Evolutionary conservation across 2,113 vertebrate genomes (phyloP), one percentile per base, ranked within the genome.

Genomic region (Pseudorectes ferrugineus): DNA sequence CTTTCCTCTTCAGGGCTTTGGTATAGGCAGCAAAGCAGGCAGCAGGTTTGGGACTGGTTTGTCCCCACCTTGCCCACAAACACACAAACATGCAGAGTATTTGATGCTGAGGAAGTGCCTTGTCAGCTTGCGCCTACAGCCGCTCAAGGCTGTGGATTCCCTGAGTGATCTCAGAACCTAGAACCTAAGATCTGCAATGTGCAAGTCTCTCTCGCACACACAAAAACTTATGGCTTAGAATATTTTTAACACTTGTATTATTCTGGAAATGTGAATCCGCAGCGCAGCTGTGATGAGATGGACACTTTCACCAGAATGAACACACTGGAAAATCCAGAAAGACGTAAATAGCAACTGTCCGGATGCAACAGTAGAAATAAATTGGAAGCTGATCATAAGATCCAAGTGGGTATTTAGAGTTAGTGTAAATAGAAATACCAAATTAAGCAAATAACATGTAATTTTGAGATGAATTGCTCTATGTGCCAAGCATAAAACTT

Each of bases 361-460:
- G 23, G 93, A 96, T 95, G 72, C 57, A 90, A 70, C 72, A 77
- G 88, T n/a, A 90, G 95, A 94, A 95, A 97, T 97, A 96, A 94
- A 94, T 95, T 93, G 93, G 94, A 96, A 88, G 92, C 89, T 86
- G 78, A 96, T 88, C 88, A 93, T 86, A 95, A 88, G 90, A 95
- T 73, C 82, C 75, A 90, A 97, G 92, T 52, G 40, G 88, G 59
- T 90, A 88, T 95, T 97, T 97, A 95, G 82, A 85, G 93, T 74
- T 62, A 77, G 90, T 94, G 96, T 93, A 97, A 95, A 96, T 92
- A 96, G 92, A 96, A 95, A 92, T 94, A 92, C 85, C 90, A 92
- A 96, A 96, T 95, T 96, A 96, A 96, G 93, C 81, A 96, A 97
- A 97, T 96, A 95, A 94, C 92, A 94, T 95, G 92, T 95, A 92